A percentile compares a stretch with the other conserved stretches of the same genome.
phyloP scores from a whole-genome alignment of 2,113 vertebrate species.

The Aldabrachelys gigantea region DNA sequence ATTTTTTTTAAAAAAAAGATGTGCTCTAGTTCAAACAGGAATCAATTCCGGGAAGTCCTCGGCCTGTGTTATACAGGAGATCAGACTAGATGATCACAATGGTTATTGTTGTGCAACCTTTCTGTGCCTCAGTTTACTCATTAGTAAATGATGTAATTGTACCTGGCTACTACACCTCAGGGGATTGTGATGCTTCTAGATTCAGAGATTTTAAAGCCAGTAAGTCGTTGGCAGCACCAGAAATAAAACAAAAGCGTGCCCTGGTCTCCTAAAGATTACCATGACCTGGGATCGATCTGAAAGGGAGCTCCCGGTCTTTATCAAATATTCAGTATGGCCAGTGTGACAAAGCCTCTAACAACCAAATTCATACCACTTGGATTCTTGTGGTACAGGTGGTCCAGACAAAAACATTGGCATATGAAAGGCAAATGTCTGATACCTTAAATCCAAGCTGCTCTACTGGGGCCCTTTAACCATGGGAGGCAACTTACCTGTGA shows the following conservation, averaged over 20 bases:
- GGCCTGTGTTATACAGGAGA: neutral
- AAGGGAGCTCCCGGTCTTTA: neutral
- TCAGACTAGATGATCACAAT: neutral
- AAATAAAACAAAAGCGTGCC: neutral
- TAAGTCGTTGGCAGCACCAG: neutral
- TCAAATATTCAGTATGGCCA: neutral
- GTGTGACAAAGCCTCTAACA: neutral
- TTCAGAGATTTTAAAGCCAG: too few relatives aligned
- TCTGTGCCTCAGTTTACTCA: too few relatives aligned
- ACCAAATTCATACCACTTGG: neutral
- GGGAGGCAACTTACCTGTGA: neutral
- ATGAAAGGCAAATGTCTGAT: neutral
- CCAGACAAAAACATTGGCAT: neutral
- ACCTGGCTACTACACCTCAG: too few relatives aligned
- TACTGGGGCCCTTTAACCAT: neutral
- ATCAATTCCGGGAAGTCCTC: neutral
- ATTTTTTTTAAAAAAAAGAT: neutral
- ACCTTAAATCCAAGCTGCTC: neutral
- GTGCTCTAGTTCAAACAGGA: neutral
- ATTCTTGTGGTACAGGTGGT: neutral
- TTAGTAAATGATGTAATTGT: too few relatives aligned
- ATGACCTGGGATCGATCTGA: neutral
- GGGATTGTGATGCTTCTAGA: too few relatives aligned
- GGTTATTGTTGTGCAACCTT: neutral
- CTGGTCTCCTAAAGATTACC: neutral